Conservation (phyloP, 2,888 invertebrate species). For the Iselma pallidipennis region DNA sequence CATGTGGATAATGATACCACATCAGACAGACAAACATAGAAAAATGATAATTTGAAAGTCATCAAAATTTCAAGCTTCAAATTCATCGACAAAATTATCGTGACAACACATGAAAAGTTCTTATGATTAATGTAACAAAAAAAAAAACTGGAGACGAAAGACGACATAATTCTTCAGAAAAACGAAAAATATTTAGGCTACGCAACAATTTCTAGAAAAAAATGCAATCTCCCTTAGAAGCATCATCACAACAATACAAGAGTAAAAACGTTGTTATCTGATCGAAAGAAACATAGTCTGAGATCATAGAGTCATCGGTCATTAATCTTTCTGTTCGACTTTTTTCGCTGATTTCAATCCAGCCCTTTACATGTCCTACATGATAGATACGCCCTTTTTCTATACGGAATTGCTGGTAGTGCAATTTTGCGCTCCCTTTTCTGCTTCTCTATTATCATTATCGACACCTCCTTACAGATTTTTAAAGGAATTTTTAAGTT, state of each 20-base stretch:
- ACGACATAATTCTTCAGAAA: too few species aligned
- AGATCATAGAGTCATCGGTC: neutral
- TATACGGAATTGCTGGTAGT: neutral
- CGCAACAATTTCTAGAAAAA: neutral
- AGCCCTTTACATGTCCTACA: slow-evolving; percentile 5
- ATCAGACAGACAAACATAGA: neutral
- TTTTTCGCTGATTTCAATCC: neutral
- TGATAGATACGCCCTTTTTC: neutral
- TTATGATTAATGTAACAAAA: neutral
- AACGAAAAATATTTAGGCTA: too few species aligned
- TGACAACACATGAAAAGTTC: neutral
- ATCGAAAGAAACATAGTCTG: neutral
- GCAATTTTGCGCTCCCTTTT: too few species aligned
- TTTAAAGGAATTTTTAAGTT: too few species aligned
- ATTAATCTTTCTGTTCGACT: slow-evolving; percentile 4
- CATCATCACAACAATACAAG: too few species aligned
- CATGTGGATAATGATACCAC: neutral
- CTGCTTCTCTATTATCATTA: too few species aligned
- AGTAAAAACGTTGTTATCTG: neutral
- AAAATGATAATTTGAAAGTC: neutral
- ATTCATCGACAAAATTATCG: neutral
- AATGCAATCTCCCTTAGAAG: neutral
- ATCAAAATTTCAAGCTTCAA: neutral
- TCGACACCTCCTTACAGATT: too few species aligned
- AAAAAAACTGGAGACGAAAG: neutral